Evolutionary conservation across 2,888 invertebrate genomes (phyloP).

Genomic region (Xestia sexstrigata): DNA sequence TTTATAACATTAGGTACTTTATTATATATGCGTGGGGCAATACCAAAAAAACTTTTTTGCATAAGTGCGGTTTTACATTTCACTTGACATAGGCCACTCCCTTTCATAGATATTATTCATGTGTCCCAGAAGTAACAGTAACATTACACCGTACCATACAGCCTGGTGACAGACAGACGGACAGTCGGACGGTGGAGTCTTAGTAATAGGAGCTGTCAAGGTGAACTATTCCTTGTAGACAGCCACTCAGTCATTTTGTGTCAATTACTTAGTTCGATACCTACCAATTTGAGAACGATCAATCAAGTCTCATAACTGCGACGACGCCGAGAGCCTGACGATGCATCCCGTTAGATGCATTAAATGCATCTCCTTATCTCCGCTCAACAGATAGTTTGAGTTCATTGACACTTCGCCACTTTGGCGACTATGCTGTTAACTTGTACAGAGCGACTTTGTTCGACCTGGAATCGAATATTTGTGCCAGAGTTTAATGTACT

Average conservation of each 20-base stretch:
- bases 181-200: no score
- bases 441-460: neutral
- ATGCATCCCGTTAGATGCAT: conserved; percentile 33
- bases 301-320: conserved; percentile 23
- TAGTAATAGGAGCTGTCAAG: no score
- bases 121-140: no score
- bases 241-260: neutral
- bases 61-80: no score
- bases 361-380: conserved; percentile 38
- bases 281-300: conserved; percentile 14
- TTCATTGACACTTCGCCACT: conserved; percentile 19
- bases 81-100: no score
- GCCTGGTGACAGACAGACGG: neutral
- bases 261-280: conserved; percentile 11
- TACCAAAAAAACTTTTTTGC: no score
- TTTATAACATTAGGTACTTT: no score
- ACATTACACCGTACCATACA: neutral
- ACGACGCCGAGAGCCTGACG: conserved; percentile 29
- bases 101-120: no score
- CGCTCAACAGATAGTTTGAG: conserved; percentile 40
- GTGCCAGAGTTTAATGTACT: neutral
- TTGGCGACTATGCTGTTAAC: neutral
- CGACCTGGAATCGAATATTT: neutral
- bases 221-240: no score
- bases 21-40: no score